Evolutionary conservation across 2,888 invertebrate species (phyloP).

Genomic region (Drosophila siamana): DNA sequence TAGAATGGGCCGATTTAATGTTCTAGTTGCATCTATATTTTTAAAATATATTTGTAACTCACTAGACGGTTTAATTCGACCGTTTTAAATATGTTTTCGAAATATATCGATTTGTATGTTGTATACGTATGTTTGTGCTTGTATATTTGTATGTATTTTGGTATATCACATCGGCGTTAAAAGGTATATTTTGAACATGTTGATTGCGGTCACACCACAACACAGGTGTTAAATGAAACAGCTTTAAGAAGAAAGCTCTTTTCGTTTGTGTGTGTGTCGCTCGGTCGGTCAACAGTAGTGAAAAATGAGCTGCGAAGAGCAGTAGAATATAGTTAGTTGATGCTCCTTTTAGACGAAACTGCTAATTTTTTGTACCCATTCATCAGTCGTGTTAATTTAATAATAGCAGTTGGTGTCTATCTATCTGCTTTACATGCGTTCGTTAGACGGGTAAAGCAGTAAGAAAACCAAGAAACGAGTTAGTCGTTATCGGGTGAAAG

Average conservation of each 20-base stretch:
- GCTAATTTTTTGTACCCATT: conserved; percentile 19
- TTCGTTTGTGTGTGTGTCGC: conserved; percentile 39
- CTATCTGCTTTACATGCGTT: conserved; percentile 16
- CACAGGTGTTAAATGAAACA: not conserved
- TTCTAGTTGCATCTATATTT: too few relatives aligned
- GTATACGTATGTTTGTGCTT: too few relatives aligned
- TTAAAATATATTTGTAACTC: too few relatives aligned
- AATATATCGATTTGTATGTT: too few relatives aligned
- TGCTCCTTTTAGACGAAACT: conserved; percentile 35
- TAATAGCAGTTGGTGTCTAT: conserved; percentile 24
- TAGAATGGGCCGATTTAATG: too few relatives aligned
- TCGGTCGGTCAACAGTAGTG: conserved; percentile 45
- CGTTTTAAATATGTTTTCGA: too few relatives aligned
- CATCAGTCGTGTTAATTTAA: conserved; percentile 42
- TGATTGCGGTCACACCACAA: not conserved
- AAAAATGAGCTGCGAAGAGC: conserved; percentile 60
- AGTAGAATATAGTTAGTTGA: conserved; percentile 41
- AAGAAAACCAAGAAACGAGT: conserved; percentile 64
- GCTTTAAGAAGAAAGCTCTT: not conserved
- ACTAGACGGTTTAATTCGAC: too few relatives aligned
- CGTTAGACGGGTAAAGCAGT: conserved; percentile 37
- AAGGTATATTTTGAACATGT: too few relatives aligned
- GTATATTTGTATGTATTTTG: too few relatives aligned
- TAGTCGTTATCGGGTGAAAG: conserved; percentile 70
- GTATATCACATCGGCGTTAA: too few relatives aligned